phyloP scores from a whole-genome alignment of 2,113 vertebrate genomes.

The Vidua chalybeata region DNA sequence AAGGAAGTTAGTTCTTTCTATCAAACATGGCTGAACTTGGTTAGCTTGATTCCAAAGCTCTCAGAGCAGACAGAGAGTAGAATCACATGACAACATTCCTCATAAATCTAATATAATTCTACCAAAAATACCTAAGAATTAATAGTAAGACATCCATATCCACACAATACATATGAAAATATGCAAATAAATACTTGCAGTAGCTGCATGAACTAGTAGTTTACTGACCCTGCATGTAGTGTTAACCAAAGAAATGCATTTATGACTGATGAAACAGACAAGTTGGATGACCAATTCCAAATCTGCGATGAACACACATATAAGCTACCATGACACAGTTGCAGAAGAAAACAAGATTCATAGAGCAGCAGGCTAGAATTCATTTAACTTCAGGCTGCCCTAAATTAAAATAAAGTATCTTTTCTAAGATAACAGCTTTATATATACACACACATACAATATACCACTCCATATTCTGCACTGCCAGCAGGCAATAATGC shows the following conservation, averaged over 20 bases:
- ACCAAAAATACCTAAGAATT: neutral
- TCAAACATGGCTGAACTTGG: neutral
- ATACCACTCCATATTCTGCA: neutral
- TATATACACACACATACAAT: neutral
- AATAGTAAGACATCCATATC: neutral
- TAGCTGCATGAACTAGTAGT: neutral
- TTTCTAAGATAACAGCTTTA: neutral
- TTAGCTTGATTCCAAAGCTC: neutral
- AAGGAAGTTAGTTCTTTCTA: neutral
- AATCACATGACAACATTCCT: neutral
- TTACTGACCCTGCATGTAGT: neutral
- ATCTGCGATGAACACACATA: neutral
- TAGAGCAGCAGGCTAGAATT: neutral
- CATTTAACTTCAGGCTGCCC: neutral
- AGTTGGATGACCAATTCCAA: neutral
- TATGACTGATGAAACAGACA: neutral
- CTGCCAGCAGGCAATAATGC: neutral
- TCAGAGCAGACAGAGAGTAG: neutral
- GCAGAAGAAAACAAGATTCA: neutral
- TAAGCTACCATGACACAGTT: neutral
- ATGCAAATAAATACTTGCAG: neutral
- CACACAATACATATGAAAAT: neutral
- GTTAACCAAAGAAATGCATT: neutral
- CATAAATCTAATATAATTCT: neutral
- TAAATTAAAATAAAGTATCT: neutral